Percentiles rank a stretch among this genome's conserved stretches.
Conservation (phyloP, 2,888 invertebrate genomes). For the Gibbula magus region DNA sequence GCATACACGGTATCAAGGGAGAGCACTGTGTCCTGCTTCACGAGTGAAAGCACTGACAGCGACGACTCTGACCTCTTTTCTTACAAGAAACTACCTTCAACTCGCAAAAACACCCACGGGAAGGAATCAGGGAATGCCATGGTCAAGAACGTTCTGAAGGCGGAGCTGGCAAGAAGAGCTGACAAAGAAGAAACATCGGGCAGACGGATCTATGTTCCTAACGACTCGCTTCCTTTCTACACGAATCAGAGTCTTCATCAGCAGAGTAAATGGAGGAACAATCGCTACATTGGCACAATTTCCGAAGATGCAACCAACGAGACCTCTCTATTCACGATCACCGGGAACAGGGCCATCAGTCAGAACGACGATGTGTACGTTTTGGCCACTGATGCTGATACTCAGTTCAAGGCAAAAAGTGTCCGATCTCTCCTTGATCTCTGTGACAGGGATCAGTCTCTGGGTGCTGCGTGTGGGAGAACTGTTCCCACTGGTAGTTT, state of each 20-base stretch:
- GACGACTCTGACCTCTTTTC: slow-evolving; percentile 36
- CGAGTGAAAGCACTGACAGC: slow-evolving; percentile 29
- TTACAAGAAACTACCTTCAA: slow-evolving; percentile 1
- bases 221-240: neutral
- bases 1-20: slow-evolving; percentile 39
- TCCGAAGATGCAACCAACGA: neutral
- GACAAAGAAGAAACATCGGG: neutral
- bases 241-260: neutral
- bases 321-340: slow-evolving; percentile 16
- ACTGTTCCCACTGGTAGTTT: slow-evolving; percentile 52
- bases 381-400: slow-evolving; percentile 58
- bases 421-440: slow-evolving; percentile 43
- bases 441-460: slow-evolving; percentile 42
- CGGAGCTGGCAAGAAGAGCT: slow-evolving; percentile 2
- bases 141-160: slow-evolving; percentile 18
- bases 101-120: neutral
- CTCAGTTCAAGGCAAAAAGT: slow-evolving; percentile 50
- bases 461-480: slow-evolving; percentile 57
- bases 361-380: slow-evolving; percentile 46
- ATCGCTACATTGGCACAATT: neutral
- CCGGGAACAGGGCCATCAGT: neutral
- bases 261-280: neutral
- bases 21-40: slow-evolving; percentile 27
- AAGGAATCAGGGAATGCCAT: neutral
- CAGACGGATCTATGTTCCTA: neutral